Base-by-base conservation (phyloP, 2,113 vertebrate species). In the Papio anubis region DNA sequence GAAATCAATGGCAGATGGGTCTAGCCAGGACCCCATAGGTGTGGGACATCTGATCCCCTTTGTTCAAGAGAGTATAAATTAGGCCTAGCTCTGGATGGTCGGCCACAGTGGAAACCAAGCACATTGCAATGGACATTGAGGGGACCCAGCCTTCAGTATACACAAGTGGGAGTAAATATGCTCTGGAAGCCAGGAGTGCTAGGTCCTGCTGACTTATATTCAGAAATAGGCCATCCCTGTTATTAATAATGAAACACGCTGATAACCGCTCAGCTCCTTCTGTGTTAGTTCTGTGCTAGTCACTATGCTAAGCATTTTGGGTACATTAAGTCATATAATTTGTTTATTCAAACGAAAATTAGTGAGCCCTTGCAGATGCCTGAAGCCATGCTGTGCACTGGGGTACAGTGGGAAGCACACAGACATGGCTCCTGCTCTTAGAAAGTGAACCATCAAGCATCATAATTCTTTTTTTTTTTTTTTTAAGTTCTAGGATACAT, bases 141-240 rank as follows among this genome's bases (percentile, higher is more conserved):
- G 10, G 1, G 2, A 35, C 11, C 43, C 14, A 8, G 57, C 17
- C 80, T 88, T 79, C 13, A 32, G 32, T 9, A 10, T 32, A 57
- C 1, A 0, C 2, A 2, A 38, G 27, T 32, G n/a, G 40, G 1
- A 1, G 6, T 2, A 11, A 25, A 21, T 9, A 3, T 5, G 14
- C 8, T 43, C 83, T 32, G 11, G 6, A 75, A 72, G 27, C 23
- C 30, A 17, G 8, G 8, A 38, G 13, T 21, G 2, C 68, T 48
- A 35, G 45, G 38, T 10, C 8, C 72, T 40, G 20, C 43, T 25
- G 18, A 5, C 45, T 50, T 82, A 70, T 23, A 32, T 43, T 30
- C 75, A 81, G 81, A 92, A 40, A 59, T 2, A n/a, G 17, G 48
- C 20, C 48, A 21, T 75, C 20, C 48, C 30, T 72, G 1, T 45